Conservation (phyloP, 2,113 vertebrate species). For the Acanthochromis polyacanthus region DNA sequence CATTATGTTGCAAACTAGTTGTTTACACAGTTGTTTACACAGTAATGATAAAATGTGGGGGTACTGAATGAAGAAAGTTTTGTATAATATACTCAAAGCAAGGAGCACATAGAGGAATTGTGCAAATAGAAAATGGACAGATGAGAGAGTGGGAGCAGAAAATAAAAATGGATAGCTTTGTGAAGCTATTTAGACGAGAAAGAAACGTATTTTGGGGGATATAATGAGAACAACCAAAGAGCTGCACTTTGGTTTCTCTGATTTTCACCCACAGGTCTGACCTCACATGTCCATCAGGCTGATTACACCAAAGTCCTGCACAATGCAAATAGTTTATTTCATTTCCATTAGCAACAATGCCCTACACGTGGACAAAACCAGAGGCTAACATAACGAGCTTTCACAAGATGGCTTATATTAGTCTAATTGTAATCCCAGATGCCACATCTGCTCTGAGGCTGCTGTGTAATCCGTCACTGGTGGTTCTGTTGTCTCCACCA, state of each 20-base stretch:
- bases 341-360: slow-evolving; percentile 53
- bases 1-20: no score
- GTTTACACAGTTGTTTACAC: no score
- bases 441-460: slow-evolving; percentile 60
- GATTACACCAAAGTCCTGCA: slow-evolving; percentile 21
- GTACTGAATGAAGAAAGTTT: no score
- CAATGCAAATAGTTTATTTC: slow-evolving; percentile 37
- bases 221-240: no score
- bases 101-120: no score
- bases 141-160: no score
- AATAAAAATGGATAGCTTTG: no score
- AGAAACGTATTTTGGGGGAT: no score
- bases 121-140: no score
- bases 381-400: slow-evolving; percentile 63
- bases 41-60: no score
- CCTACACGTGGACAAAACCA: slow-evolving; percentile 9
- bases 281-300: slow-evolving; percentile 2
- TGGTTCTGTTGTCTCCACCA: slow-evolving; percentile 18
- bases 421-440: slow-evolving; percentile 74
- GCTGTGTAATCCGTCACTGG: slow-evolving; percentile 60
- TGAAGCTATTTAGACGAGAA: no score
- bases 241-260: neutral
- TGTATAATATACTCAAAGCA: no score
- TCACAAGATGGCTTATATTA: slow-evolving; percentile 67
- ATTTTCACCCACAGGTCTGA: neutral